Evolutionary conservation across 1,140 invertebrate genomes (phyloP), one percentile per base, ranked within the genome.

Genomic region (Acyrthosiphon pisum): DNA sequence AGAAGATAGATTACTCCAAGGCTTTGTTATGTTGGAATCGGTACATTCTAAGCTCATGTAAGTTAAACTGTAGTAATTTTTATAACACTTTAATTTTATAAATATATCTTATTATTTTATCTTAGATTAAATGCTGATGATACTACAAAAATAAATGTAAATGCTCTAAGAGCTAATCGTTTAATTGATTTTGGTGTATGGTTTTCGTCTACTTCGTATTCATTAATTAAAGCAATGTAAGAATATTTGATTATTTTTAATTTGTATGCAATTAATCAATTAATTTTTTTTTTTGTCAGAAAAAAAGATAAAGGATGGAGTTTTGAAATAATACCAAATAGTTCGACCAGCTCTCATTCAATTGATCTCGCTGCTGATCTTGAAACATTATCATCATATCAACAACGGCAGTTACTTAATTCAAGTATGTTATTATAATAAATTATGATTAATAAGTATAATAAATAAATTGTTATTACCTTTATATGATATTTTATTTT

Each of bases 1-100:
- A 48, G 97, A 98, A 95, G 97, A 98, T 95, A 96, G 96, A 94
- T 97, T 98, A 94, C 95, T 98, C 37, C 96, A 97, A 94, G 97
- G 97, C 41, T 98, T 98, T 95, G 95, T 97, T 94, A 97, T 97
- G 2, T 95, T 98, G 23, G 96, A 97, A 94, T 95, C 95, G 60
- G 95, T 95, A 81, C 96, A 97, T 93, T 95, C 96, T 94, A 95
- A 96, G 76, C 95, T 96, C 76, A 95, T 96, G 95, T 94, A 95
- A 95, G 48, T 94, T 94, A 93, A 76, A 41, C 2, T 30, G 48
- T 11, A 68, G 20, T 76, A 14, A 20, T 56, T 93, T 87, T 30
- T 88, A n/a, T 20, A 30, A 50, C 9, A 35, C n/a, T 30, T 30
- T 56, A n/a, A n/a, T 93, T 18, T 41, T 93, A 35, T 87, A 37